Percentiles rank a stretch among this genome's conserved stretches.
Evolutionary conservation across 2,888 invertebrate genomes (phyloP).

Genomic region (Chrysotoxum bicinctum): DNA sequence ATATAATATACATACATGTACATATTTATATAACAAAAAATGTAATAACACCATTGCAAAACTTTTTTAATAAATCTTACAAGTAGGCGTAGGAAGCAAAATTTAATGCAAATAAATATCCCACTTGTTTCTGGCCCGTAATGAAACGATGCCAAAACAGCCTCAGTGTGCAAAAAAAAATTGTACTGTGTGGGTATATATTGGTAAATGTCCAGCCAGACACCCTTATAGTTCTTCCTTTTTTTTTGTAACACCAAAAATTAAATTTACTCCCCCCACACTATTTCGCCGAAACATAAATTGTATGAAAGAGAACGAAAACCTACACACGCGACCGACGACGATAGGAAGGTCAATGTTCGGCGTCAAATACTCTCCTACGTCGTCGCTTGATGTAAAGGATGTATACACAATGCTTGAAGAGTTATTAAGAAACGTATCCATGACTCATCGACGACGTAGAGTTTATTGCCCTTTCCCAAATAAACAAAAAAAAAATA

Average conservation of each 20-base stretch:
- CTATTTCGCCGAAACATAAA: slow-evolving; percentile 21
- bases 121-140: slow-evolving; percentile 36
- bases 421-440: slow-evolving; percentile 45
- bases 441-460: slow-evolving; percentile 47
- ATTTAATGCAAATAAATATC: slow-evolving; percentile 26
- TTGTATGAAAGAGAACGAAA: slow-evolving; percentile 25
- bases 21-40: not conserved
- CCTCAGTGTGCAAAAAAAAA: slow-evolving; percentile 20
- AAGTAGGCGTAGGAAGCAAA: slow-evolving; percentile 27
- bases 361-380: slow-evolving; percentile 46
- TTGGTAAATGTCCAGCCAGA: slow-evolving; percentile 58
- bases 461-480: slow-evolving; percentile 64
- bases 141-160: slow-evolving; percentile 12
- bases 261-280: slow-evolving; percentile 48
- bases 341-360: slow-evolving; percentile 59
- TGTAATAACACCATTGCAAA: not conserved
- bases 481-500: not conserved
- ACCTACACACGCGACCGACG: slow-evolving; percentile 66
- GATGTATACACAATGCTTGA: slow-evolving; percentile 6
- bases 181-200: slow-evolving; percentile 48
- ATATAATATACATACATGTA: too few species aligned
- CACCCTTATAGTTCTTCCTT: slow-evolving; percentile 56
- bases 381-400: slow-evolving; percentile 23
- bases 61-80: slow-evolving; percentile 21
- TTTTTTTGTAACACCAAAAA: slow-evolving; percentile 48